These are phyloP conservation scores for Tetramorium bicarinatum DNA, from an alignment of 2,888 invertebrate species.

Conservation along the genomic window DNA sequence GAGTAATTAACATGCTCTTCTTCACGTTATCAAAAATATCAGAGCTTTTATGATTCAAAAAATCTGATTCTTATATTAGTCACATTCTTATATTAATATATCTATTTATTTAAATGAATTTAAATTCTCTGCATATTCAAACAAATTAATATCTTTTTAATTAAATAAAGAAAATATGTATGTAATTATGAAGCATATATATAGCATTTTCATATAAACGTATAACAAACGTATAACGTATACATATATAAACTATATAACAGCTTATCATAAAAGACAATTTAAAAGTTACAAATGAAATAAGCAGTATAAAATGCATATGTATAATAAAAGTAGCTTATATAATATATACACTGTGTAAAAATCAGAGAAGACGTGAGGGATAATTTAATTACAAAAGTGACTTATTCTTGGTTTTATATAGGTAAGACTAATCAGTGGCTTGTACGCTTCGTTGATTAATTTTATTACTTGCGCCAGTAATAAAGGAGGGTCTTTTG, in stretches of 20 bases:
- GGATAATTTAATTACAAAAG: conserved; percentile 27
- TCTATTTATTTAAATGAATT: background rate
- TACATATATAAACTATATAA: too few relatives aligned
- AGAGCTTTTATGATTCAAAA: background rate
- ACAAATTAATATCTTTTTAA: conserved; percentile 8
- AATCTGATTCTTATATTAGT: background rate
- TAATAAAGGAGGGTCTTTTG: conserved; percentile 46
- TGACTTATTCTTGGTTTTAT: conserved; percentile 32
- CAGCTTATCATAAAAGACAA: background rate
- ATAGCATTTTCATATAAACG: background rate
- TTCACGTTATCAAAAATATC: background rate
- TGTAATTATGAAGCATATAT: background rate
- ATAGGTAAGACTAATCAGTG: conserved; percentile 39
- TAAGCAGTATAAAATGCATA: background rate
- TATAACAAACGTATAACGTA: too few relatives aligned
- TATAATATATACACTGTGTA: background rate
- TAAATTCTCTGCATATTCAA: background rate
- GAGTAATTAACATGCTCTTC: background rate
- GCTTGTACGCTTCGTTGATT: conserved; percentile 25
- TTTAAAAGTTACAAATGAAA: background rate
- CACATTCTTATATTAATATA: background rate
- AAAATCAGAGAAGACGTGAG: conserved; percentile 17
- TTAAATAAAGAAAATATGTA: background rate
- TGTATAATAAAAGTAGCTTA: background rate
- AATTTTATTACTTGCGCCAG: conserved; percentile 32